Percentiles rank a stretch among this genome's conserved stretches.
These are phyloP conservation scores for Neotragus pygmaeus DNA, from an alignment of 2,113 vertebrate species.

Conservation along the genomic window DNA sequence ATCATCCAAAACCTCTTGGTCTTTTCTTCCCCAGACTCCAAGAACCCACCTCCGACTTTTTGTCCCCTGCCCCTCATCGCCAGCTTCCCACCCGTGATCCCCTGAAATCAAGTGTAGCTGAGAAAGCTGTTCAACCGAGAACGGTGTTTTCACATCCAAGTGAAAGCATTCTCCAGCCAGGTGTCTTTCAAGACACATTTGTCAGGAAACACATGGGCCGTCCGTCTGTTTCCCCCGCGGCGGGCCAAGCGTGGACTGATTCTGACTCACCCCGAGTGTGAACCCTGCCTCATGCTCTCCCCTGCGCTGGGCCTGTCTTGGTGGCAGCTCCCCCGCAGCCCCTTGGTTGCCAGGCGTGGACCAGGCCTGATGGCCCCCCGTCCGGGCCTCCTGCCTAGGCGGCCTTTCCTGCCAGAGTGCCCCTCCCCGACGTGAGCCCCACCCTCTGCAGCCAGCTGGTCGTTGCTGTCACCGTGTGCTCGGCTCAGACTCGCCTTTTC, in stretches of 20 bases:
- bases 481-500: not conserved
- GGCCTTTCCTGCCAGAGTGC: not conserved
- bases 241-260: not conserved
- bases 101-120: not conserved
- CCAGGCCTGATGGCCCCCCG: too few relatives aligned
- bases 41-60: not conserved
- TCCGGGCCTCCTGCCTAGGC: not conserved
- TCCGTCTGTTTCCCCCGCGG: not conserved
- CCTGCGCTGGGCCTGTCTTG: not conserved
- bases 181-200: not conserved
- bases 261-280: not conserved
- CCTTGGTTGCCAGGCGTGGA: not conserved
- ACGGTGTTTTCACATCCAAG: not conserved
- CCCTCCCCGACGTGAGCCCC: not conserved
- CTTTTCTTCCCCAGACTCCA: not conserved
- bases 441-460: not conserved
- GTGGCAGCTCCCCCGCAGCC: accelerated
- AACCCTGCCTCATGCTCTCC: not conserved
- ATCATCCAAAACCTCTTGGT: not conserved
- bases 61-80: not conserved
- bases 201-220: not conserved
- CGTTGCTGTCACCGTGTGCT: not conserved
- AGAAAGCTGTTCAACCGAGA: not conserved
- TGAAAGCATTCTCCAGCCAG: not conserved
- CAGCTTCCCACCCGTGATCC: not conserved